A percentile compares a stretch with the other conserved stretches of the same genome.
phyloP scores from a whole-genome alignment of 2,113 vertebrate genomes.

The Pimephales promelas region DNA sequence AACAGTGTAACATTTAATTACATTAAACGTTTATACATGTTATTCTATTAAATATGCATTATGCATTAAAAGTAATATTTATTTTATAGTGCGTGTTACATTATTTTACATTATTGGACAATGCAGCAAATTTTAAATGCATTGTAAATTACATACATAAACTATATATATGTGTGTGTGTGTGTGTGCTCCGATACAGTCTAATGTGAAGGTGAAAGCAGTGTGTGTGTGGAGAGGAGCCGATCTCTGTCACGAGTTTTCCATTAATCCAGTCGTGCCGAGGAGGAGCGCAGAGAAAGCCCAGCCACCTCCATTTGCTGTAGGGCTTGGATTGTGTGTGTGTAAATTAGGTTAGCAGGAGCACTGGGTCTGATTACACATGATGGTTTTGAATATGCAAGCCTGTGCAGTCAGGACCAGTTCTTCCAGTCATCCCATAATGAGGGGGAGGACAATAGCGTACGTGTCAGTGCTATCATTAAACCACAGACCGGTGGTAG shows the following conservation, averaged over 20 bases:
- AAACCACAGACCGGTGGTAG: slow-evolving; percentile 55
- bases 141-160: background rate
- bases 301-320: slow-evolving; percentile 55
- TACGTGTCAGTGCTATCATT: slow-evolving; percentile 65
- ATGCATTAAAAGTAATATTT: background rate
- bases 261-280: slow-evolving; percentile 58
- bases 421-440: slow-evolving; percentile 86
- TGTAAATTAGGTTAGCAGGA: slow-evolving; percentile 81
- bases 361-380: slow-evolving; percentile 85
- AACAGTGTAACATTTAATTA: background rate
- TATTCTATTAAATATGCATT: background rate
- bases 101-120: background rate
- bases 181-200: background rate
- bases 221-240: slow-evolving; percentile 51
- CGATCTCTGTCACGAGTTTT: slow-evolving; percentile 57
- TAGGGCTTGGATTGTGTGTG: slow-evolving; percentile 67
- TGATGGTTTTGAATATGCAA: slow-evolving; percentile 85
- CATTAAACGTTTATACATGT: background rate
- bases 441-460: slow-evolving; percentile 68
- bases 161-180: accelerated
- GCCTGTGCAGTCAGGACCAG: slow-evolving; percentile 83
- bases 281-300: slow-evolving; percentile 48
- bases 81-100: background rate
- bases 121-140: background rate
- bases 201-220: background rate